Percentiles rank a stretch among this genome's conserved stretches.
Conservation (phyloP, 2,113 vertebrate genomes). For the Corvus cornix region DNA sequence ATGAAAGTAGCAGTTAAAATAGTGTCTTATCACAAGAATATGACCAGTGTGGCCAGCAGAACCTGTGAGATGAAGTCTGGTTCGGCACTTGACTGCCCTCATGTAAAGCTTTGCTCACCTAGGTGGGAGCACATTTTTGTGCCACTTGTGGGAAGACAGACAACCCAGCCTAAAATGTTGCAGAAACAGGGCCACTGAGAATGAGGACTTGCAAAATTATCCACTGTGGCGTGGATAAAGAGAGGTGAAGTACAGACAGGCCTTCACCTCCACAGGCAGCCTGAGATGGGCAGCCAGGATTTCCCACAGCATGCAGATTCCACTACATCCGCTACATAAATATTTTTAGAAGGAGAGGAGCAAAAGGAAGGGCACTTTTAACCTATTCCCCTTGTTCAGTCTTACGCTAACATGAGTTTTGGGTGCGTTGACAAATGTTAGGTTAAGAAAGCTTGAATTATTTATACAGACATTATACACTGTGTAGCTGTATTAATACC, state of each 20-base stretch:
- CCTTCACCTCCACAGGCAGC: background rate
- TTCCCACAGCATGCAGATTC: background rate
- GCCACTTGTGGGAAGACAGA: accelerated
- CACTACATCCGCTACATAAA: background rate
- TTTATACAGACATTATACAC: slow-evolving; percentile 35
- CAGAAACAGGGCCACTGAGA: background rate
- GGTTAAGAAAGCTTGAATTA: slow-evolving; percentile 26
- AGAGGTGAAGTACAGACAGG: background rate
- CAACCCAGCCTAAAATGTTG: background rate
- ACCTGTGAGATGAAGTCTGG: background rate
- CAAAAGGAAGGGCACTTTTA: background rate
- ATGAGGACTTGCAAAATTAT: background rate
- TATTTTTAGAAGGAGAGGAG: background rate
- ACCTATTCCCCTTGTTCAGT: background rate
- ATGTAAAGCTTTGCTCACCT: background rate
- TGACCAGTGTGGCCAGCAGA: background rate
- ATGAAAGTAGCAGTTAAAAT: background rate
- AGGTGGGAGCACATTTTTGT: background rate
- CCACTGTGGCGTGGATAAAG: background rate
- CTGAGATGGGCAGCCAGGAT: background rate
- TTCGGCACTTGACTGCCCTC: background rate
- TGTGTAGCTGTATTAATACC: slow-evolving; percentile 29
- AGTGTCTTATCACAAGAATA: background rate
- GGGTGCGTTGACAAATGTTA: background rate
- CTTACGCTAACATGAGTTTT: background rate